phyloP scores from a whole-genome alignment of 1,140 invertebrate species.

The Leucophenga varia region DNA sequence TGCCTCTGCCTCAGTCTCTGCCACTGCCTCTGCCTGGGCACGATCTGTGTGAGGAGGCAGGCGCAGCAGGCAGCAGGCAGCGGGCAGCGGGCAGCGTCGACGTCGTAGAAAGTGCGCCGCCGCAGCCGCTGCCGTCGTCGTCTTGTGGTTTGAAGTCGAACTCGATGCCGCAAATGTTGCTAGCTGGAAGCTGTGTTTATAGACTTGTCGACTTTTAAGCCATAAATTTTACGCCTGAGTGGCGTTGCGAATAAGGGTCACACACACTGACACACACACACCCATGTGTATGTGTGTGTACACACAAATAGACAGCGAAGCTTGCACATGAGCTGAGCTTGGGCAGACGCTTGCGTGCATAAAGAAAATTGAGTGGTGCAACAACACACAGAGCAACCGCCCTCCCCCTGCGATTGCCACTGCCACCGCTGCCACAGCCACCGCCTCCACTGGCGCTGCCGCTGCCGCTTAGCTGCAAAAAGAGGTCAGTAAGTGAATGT shows the following conservation, averaged over 20 bases:
- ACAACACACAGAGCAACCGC: slow-evolving; percentile 16
- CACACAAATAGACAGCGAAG: slow-evolving; percentile 4
- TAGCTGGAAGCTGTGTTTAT: slow-evolving; percentile 52
- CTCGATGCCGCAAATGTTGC: slow-evolving; percentile 21
- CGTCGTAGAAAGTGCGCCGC: slow-evolving; percentile 38
- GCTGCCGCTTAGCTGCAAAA: too few species aligned
- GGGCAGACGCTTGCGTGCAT: slow-evolving; percentile 41
- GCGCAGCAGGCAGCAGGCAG: too few species aligned
- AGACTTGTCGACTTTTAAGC: slow-evolving; percentile 49
- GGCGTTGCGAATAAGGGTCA: slow-evolving; percentile 51
- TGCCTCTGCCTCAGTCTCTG: too few species aligned
- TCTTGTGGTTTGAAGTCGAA: slow-evolving; percentile 14
- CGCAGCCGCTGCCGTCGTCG: slow-evolving; percentile 6
- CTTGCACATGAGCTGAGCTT: slow-evolving; percentile 20
- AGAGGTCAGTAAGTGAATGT: slow-evolving; percentile 52
- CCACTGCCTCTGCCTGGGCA: too few species aligned
- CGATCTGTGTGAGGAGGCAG: too few species aligned
- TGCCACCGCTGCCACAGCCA: slow-evolving; percentile 8
- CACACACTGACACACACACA: slow-evolving; percentile 27
- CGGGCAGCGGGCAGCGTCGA: too few species aligned
- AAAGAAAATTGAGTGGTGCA: slow-evolving; percentile 43
- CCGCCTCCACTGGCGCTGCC: too few species aligned
- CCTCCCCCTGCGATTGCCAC: not conserved
- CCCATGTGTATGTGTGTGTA: too few species aligned
- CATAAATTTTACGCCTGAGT: slow-evolving; percentile 52